Evolutionary conservation across 2,888 invertebrate genomes (phyloP).

Genomic region (Eupithecia subumbrata): DNA sequence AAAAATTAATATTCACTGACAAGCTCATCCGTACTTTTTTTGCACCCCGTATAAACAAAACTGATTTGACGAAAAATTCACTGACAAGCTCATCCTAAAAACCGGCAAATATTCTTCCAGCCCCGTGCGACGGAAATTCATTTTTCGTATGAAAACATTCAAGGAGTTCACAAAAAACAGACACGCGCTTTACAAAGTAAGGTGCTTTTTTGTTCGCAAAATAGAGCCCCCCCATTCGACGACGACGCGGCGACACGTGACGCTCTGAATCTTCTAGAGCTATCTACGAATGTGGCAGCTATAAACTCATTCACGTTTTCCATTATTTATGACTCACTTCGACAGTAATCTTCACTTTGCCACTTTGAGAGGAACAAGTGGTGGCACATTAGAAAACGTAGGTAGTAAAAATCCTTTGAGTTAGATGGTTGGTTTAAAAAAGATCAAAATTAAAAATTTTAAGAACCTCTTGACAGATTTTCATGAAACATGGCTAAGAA

Average conservation of each 20-base stretch:
- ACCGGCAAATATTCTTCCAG: neutral
- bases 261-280: neutral
- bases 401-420: too few relatives aligned
- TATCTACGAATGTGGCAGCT: neutral
- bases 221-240: neutral
- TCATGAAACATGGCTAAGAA: too few relatives aligned
- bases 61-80: neutral
- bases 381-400: neutral
- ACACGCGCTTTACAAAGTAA: slow-evolving; percentile 8
- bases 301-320: neutral
- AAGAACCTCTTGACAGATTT: too few relatives aligned
- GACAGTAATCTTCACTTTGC: neutral
- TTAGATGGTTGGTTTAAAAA: too few relatives aligned
- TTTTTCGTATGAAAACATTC: slow-evolving; percentile 12
- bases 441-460: too few relatives aligned
- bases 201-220: neutral
- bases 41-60: neutral
- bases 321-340: neutral
- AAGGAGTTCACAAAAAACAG: neutral
- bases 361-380: neutral
- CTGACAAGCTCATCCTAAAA: neutral
- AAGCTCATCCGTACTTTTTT: too few relatives aligned
- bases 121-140: slow-evolving; percentile 5
- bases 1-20: too few relatives aligned
- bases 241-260: slow-evolving; percentile 5